These are phyloP conservation scores for Cheirogaleus medius DNA, from an alignment of 2,113 vertebrate genomes.

Conservation along the genomic window DNA sequence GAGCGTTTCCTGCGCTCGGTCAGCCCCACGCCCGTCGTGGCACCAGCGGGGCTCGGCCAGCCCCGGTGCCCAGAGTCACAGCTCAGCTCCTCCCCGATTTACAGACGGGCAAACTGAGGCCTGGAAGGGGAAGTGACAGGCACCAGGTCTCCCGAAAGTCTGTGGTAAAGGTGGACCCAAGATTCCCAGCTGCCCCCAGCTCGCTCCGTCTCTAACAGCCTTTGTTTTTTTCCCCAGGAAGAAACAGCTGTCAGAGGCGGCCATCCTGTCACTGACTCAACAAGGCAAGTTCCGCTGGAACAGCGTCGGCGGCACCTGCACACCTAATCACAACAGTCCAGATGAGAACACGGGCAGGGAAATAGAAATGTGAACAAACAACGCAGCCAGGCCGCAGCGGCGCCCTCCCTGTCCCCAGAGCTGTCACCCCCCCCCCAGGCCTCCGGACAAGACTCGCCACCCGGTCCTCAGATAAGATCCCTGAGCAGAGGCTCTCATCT, in stretches of 20 bases:
- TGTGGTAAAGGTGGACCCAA: background rate
- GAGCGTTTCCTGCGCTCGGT: background rate
- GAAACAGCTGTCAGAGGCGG: slow-evolving; percentile 66
- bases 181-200: background rate
- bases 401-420: background rate
- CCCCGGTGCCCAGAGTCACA: background rate
- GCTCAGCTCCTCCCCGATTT: accelerated
- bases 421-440: background rate
- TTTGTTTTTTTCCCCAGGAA: background rate
- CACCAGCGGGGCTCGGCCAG: background rate
- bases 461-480: background rate
- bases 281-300: slow-evolving; percentile 64
- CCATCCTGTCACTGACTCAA: slow-evolving; percentile 27
- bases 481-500: background rate
- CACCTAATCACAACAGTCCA: slow-evolving; percentile 52
- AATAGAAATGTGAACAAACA: slow-evolving; percentile 3
- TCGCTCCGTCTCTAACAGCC: background rate
- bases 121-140: background rate
- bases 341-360: background rate
- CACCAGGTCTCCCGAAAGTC: accelerated
- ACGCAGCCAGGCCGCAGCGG: background rate
- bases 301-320: background rate
- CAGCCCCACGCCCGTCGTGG: accelerated
- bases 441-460: background rate
- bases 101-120: background rate